phyloP scores from a whole-genome alignment of 2,113 vertebrate species.

The Gymnocephalus cernua region DNA sequence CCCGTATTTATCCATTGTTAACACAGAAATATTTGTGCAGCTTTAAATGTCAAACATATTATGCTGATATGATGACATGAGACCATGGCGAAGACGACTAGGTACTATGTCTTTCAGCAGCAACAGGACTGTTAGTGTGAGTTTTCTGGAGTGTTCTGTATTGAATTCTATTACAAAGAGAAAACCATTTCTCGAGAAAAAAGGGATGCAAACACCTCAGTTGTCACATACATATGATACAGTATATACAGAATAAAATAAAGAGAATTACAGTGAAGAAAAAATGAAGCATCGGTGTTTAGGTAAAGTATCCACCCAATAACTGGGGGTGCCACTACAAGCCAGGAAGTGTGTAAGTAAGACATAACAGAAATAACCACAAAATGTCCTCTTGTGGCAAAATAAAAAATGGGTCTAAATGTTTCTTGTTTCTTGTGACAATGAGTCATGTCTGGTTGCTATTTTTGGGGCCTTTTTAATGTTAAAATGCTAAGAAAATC shows the following conservation, averaged over 20 bases:
- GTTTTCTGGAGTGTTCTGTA: neutral
- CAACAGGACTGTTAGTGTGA: neutral
- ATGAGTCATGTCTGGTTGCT: slow-evolving; percentile 30
- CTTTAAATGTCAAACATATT: neutral
- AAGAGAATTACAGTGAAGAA: too few species aligned
- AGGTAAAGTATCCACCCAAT: slow-evolving; percentile 1
- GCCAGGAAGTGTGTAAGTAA: slow-evolving; percentile 3
- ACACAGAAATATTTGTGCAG: neutral
- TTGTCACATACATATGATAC: too few species aligned
- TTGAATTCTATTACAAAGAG: neutral
- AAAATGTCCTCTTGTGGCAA: slow-evolving; percentile 6
- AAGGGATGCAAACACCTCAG: too few species aligned
- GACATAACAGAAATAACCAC: slow-evolving; percentile 24
- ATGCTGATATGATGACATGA: neutral
- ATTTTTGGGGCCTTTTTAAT: neutral
- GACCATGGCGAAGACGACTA: too few species aligned
- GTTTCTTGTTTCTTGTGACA: too few species aligned
- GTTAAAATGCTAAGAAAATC: neutral
- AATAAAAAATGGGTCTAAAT: too few species aligned
- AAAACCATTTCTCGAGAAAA: too few species aligned
- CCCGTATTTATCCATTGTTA: too few species aligned
- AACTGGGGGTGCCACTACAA: slow-evolving; percentile 18
- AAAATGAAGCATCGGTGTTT: neutral
- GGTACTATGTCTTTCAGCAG: neutral
- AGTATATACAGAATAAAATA: too few species aligned